Percentiles rank a stretch among this genome's conserved stretches.
Evolutionary conservation across 2,888 invertebrate species (phyloP).

Genomic region (Meliscaeva auricollis): DNA sequence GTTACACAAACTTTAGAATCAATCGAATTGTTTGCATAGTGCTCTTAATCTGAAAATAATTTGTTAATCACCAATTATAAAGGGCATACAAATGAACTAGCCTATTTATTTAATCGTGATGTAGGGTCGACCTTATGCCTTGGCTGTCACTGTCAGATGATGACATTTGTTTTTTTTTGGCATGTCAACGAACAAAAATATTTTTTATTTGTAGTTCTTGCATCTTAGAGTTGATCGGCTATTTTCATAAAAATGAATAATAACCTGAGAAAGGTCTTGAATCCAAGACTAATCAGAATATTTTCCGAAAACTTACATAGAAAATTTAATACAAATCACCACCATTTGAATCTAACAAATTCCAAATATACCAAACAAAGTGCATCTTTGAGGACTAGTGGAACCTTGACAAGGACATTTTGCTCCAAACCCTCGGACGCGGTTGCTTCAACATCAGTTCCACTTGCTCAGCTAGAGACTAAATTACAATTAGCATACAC

Average conservation of each 20-base stretch:
- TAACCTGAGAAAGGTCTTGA: slow-evolving; percentile 32
- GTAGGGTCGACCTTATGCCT: too few relatives aligned
- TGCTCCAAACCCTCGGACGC: slow-evolving; percentile 7
- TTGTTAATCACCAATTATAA: too few relatives aligned
- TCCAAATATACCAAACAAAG: neutral
- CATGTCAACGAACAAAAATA: neutral
- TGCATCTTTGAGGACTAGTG: neutral
- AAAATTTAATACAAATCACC: neutral
- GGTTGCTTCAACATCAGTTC: slow-evolving; percentile 60
- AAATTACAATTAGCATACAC: slow-evolving; percentile 92
- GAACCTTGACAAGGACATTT: neutral
- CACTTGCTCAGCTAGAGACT: slow-evolving; percentile 82
- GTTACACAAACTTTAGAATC: too few relatives aligned
- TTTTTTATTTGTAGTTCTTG: slow-evolving; percentile 1
- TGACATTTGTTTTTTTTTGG: neutral
- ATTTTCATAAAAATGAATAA: slow-evolving; percentile 42
- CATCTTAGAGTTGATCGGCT: neutral
- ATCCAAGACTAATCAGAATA: neutral
- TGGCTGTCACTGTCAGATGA: neutral
- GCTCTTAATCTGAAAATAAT: too few relatives aligned
- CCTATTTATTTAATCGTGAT: too few relatives aligned
- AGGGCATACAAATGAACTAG: too few relatives aligned
- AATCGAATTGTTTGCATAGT: too few relatives aligned
- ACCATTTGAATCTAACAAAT: neutral
- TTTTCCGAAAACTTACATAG: neutral